Conservation (phyloP, 2,888 invertebrate species). For the Leptinotarsa tumamoca region DNA sequence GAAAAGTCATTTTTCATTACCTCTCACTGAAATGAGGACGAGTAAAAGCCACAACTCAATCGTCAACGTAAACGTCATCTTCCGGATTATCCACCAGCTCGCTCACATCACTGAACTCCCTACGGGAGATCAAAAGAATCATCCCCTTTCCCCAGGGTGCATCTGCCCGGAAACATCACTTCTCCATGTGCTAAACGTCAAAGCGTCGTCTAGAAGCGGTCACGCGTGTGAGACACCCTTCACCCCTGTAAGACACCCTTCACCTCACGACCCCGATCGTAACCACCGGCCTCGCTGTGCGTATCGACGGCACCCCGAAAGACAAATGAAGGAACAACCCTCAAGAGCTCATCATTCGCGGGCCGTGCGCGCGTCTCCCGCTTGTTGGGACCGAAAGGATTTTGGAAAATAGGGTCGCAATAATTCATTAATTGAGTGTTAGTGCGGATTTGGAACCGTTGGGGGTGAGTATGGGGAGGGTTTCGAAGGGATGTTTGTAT, state of each 20-base stretch:
- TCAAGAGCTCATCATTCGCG: conserved; percentile 9
- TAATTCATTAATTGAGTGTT: conserved; percentile 42
- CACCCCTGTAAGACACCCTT: conserved; percentile 2
- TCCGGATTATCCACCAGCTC: conserved; percentile 1
- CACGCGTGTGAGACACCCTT: conserved; percentile 3
- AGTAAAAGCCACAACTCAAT: conserved; percentile 29
- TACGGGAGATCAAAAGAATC: background rate
- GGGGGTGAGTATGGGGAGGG: conserved; percentile 18
- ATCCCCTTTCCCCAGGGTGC: background rate
- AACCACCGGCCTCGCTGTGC: conserved; percentile 15
- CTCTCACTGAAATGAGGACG: conserved; percentile 28
- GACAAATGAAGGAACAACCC: conserved; percentile 39
- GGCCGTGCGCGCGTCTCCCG: background rate
- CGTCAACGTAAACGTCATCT: conserved; percentile 30
- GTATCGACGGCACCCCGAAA: conserved; percentile 19
- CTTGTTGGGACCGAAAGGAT: conserved; percentile 32
- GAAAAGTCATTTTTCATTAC: conserved; percentile 7
- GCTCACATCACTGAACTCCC: conserved; percentile 29
- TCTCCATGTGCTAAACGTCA: conserved; percentile 19
- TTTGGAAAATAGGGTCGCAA: conserved; percentile 38
- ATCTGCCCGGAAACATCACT: conserved; percentile 24
- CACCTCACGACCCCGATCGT: conserved; percentile 6
- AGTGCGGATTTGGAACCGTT: conserved; percentile 28
- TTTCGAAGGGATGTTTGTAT: conserved; percentile 5
- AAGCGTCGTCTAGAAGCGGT: background rate